Evolutionary conservation across 2,113 vertebrate species (phyloP).

Genomic region (Microtus montanus): DNA sequence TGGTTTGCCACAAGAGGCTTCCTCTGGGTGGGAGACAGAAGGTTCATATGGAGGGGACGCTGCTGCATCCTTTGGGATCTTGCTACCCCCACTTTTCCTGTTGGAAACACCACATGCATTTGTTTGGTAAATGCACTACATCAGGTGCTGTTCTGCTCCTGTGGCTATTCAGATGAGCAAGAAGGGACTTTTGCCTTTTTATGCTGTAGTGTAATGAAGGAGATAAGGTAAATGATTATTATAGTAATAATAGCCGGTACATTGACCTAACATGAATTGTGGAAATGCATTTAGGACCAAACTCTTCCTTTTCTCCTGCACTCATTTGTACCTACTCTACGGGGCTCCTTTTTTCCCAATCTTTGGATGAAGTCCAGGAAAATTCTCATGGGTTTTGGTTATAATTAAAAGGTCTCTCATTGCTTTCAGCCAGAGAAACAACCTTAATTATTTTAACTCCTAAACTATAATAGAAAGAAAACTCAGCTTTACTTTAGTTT

Average conservation of each 20-base stretch:
- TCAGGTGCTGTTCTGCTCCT: background rate
- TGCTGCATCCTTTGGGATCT: background rate
- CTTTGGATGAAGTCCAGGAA: background rate
- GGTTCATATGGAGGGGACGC: background rate
- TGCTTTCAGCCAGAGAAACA: background rate
- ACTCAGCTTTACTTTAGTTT: conserved; percentile 17
- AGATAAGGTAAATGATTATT: conserved; percentile 14
- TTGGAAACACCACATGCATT: background rate
- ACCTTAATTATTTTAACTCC: background rate
- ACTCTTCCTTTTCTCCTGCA: background rate
- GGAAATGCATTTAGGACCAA: conserved; percentile 19
- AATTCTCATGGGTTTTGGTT: conserved; percentile 8
- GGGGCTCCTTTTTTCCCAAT: background rate
- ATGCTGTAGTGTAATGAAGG: background rate
- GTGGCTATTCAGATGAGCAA: too few relatives aligned
- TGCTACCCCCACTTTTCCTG: accelerated
- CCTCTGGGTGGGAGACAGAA: background rate
- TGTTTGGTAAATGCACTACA: background rate
- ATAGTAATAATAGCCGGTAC: background rate
- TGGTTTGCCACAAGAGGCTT: background rate
- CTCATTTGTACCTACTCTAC: background rate
- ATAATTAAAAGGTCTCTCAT: background rate
- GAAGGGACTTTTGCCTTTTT: background rate
- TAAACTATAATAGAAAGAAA: conserved; percentile 6
- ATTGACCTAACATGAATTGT: background rate